A percentile compares a stretch with the other conserved stretches of the same genome.
phyloP scores from a whole-genome alignment of 64 coral and sea anemone species.

The Montipora efflorescens region DNA sequence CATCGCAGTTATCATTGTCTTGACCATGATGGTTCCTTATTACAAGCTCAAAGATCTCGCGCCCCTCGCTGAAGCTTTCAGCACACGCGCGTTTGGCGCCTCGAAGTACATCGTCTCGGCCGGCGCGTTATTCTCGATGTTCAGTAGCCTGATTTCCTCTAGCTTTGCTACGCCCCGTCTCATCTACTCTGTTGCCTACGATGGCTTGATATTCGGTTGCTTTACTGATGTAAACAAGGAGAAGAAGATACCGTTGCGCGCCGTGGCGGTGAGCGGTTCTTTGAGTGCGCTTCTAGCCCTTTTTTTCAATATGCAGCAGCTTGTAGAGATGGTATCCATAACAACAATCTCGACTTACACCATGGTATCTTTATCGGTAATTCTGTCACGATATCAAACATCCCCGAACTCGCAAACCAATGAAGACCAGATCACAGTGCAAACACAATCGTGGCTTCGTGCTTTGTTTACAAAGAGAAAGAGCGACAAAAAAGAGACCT shows the following conservation, averaged over 20 bases:
- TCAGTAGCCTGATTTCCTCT: constrained; percentile 60
- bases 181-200: constrained; percentile 72
- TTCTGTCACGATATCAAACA: constrained; percentile 55
- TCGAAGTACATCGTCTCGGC: constrained; percentile 80
- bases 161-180: constrained; percentile 63
- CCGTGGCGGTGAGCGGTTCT: constrained; percentile 43
- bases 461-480: constrained; percentile 19
- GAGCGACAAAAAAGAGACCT: neutral
- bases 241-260: constrained; percentile 44
- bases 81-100: constrained; percentile 36
- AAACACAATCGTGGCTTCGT: constrained; percentile 22
- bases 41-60: constrained; percentile 51
- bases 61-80: constrained; percentile 75
- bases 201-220: constrained; percentile 71
- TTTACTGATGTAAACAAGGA: constrained; percentile 53
- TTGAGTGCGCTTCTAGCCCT: constrained; percentile 42
- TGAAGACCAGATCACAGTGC: neutral
- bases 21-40: constrained; percentile 91
- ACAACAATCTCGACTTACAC: constrained; percentile 62
- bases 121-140: constrained; percentile 66
- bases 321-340: constrained; percentile 75
- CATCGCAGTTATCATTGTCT: constrained; percentile 45
- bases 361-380: constrained; percentile 67
- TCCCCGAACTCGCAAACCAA: neutral
- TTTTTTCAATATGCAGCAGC: constrained; percentile 45